phyloP scores from a whole-genome alignment of 1,140 invertebrate genomes.

The Ephestia elutella region DNA sequence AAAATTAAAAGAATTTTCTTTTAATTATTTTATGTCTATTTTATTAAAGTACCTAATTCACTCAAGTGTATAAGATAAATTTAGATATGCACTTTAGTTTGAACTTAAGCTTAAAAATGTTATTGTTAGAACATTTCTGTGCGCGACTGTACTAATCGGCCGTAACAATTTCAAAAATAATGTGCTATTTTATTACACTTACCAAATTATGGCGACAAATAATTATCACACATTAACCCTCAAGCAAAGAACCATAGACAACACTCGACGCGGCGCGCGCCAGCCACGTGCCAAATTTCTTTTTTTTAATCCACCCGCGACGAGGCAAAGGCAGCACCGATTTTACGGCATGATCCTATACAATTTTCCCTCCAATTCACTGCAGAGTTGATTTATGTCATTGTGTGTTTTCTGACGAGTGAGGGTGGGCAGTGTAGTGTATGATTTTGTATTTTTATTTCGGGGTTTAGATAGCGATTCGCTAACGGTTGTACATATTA shows the following conservation, averaged over 20 bases:
- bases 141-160: background rate
- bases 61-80: too few relatives aligned
- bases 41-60: too few relatives aligned
- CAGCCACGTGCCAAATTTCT: background rate
- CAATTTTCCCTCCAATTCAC: background rate
- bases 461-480: conserved; percentile 3
- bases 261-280: background rate
- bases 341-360: conserved; percentile 1
- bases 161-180: background rate
- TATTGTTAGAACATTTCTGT: background rate
- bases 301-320: conserved; percentile 1
- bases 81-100: too few relatives aligned
- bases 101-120: too few relatives aligned
- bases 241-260: conserved; percentile 1
- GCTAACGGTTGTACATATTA: background rate
- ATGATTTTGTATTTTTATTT: conserved; percentile 4
- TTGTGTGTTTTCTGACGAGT: background rate
- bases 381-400: conserved; percentile 2
- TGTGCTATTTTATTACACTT: background rate
- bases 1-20: too few relatives aligned
- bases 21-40: too few relatives aligned
- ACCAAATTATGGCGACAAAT: background rate
- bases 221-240: conserved; percentile 2
- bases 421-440: conserved; percentile 1
- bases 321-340: background rate